Percentiles rank a stretch among this genome's conserved stretches.
Evolutionary conservation across 2,113 vertebrate species (phyloP).

Genomic region (Megaptera novaeangliae): DNA sequence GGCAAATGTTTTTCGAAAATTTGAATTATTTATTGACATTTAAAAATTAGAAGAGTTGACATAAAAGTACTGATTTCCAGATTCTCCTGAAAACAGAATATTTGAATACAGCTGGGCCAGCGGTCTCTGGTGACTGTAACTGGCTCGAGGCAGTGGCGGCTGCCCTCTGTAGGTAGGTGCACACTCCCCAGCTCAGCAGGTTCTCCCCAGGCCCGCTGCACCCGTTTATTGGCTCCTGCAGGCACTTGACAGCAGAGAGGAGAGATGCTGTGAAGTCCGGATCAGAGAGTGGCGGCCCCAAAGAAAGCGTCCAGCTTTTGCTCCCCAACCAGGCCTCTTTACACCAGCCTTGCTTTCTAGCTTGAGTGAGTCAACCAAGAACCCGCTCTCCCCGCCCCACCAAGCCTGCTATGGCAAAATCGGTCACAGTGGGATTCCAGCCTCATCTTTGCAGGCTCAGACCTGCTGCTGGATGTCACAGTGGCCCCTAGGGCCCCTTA

Average conservation of each 20-base stretch:
- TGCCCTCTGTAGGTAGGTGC: neutral
- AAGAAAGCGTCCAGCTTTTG: neutral
- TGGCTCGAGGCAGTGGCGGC: neutral
- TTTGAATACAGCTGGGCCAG: neutral
- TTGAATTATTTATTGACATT: neutral
- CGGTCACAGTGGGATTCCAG: neutral
- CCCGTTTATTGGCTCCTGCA: neutral
- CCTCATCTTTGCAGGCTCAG: neutral
- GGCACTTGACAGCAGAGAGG: neutral
- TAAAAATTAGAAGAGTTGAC: neutral
- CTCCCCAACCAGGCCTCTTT: neutral
- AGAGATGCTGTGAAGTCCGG: neutral
- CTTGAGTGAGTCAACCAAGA: neutral
- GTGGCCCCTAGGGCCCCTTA: neutral
- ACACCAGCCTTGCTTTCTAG: neutral
- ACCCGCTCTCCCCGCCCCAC: no score
- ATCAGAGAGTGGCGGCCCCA: neutral
- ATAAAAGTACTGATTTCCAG: neutral
- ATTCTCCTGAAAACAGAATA: neutral
- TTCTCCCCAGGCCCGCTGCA: neutral
- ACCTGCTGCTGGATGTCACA: neutral
- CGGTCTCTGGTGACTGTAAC: neutral
- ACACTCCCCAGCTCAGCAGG: neutral
- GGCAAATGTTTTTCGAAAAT: neutral
- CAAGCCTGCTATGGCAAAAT: neutral